Conservation (phyloP, 2,888 invertebrate species). For the Desoria tigrina region DNA sequence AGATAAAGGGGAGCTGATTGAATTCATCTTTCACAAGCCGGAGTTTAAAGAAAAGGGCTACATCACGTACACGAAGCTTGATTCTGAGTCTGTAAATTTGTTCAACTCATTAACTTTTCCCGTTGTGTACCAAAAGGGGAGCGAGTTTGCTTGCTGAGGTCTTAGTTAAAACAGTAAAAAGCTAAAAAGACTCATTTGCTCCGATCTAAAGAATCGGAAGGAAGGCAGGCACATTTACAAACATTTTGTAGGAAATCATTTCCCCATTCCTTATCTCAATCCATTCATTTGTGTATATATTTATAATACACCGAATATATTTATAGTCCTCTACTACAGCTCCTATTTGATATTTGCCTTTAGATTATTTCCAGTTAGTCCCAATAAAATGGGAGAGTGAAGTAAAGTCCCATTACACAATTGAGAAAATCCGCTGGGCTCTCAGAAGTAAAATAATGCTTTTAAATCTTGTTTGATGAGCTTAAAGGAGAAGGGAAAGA, state of each 20-base stretch:
- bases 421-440: not conserved
- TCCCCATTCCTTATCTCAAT: no score
- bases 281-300: no score
- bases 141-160: no score
- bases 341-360: no score
- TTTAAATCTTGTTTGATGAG: conserved; percentile 36
- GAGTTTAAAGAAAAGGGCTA: conserved; percentile 3
- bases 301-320: no score
- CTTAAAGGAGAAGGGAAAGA: conserved; percentile 11
- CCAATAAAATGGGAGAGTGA: no score
- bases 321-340: no score
- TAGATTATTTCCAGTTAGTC: no score
- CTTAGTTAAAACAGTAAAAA: conserved; percentile 9
- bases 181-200: conserved; percentile 4
- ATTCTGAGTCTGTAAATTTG: conserved; percentile 52
- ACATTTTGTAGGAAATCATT: no score
- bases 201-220: not conserved
- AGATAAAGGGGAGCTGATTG: not conserved
- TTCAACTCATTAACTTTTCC: conserved; percentile 48
- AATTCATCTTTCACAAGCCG: not conserved
- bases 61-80: conserved; percentile 27
- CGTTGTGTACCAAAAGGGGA: conserved; percentile 1
- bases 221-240: no score
- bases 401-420: conserved; percentile 5
- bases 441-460: conserved; percentile 26